Evolutionary conservation across 1,140 invertebrate species (phyloP).

Genomic region (Pseudomyrmex flavicornis): DNA sequence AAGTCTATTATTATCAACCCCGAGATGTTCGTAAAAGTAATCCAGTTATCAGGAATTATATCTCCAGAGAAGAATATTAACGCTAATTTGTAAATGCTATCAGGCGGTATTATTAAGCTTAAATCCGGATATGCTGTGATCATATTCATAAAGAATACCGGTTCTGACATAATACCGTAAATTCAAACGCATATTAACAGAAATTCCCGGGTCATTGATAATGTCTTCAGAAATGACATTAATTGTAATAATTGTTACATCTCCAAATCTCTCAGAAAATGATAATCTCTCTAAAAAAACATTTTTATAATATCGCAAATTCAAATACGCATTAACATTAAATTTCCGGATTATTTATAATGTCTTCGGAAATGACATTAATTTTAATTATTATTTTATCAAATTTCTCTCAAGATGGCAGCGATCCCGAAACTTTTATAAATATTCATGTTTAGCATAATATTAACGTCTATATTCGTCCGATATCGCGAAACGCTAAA

Average conservation of each 20-base stretch:
- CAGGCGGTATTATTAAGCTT: constrained; percentile 50
- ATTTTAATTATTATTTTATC: too few species aligned
- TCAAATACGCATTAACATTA: too few species aligned
- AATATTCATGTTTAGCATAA: neutral
- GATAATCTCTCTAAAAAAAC: neutral
- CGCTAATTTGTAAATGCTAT: constrained; percentile 59
- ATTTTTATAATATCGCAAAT: too few species aligned
- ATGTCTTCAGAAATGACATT: constrained; percentile 45
- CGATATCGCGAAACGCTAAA: neutral
- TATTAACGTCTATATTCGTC: neutral
- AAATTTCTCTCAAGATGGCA: too few species aligned
- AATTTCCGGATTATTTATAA: too few species aligned
- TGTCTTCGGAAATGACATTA: too few species aligned
- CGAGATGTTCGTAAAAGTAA: constrained; percentile 51
- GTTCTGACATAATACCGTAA: constrained; percentile 24
- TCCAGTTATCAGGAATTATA: constrained; percentile 56
- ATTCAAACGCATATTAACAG: constrained; percentile 39
- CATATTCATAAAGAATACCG: constrained; percentile 50
- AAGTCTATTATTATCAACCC: constrained; percentile 52
- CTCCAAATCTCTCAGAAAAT: neutral
- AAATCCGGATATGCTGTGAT: constrained; percentile 44
- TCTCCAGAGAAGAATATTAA: constrained; percentile 51
- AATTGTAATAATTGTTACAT: constrained; percentile 29
- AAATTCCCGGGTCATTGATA: constrained; percentile 44
- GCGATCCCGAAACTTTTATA: neutral